These are phyloP conservation scores for Lissonota sp. DNA, from an alignment of 2,888 invertebrate species.

Conservation along the genomic window DNA sequence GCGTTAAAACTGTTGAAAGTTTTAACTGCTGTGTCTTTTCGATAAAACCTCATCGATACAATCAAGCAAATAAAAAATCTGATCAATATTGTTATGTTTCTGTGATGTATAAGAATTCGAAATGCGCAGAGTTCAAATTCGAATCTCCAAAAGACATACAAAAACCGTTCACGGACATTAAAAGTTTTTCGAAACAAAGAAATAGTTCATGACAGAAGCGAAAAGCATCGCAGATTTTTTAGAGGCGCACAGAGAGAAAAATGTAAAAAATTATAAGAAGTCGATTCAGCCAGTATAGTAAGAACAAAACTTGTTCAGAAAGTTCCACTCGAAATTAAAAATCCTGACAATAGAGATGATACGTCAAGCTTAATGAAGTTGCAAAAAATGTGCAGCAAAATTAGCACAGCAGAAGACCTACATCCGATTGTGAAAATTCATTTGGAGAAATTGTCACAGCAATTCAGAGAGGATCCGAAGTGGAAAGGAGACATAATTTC, in stretches of 20 bases:
- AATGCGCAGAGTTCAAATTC: constrained; percentile 8
- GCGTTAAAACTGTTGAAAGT: background rate
- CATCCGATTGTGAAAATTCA: constrained; percentile 5
- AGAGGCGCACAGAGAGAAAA: constrained; percentile 10
- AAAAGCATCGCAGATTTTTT: constrained; percentile 45
- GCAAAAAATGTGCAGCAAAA: constrained; percentile 34
- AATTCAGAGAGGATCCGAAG: background rate
- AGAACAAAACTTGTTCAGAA: background rate
- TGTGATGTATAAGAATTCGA: constrained; percentile 24
- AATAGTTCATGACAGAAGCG: constrained; percentile 17
- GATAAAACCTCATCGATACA: constrained; percentile 8
- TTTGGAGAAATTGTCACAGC: background rate
- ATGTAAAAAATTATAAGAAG: background rate
- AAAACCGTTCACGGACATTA: constrained; percentile 15
- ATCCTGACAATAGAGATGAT: constrained; percentile 31
- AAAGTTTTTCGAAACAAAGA: constrained; percentile 23
- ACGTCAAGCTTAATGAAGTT: constrained; percentile 12
- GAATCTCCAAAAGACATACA: background rate
- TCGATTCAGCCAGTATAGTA: constrained; percentile 16
- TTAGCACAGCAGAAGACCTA: constrained; percentile 23
- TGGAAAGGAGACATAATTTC: constrained; percentile 13
- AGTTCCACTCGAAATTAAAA: constrained; percentile 16
- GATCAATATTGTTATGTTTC: constrained; percentile 9
- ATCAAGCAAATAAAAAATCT: background rate
- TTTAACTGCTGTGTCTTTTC: constrained; percentile 14